Conservation (phyloP, 2,113 vertebrate genomes). For the Pygoscelis antarcticus region DNA sequence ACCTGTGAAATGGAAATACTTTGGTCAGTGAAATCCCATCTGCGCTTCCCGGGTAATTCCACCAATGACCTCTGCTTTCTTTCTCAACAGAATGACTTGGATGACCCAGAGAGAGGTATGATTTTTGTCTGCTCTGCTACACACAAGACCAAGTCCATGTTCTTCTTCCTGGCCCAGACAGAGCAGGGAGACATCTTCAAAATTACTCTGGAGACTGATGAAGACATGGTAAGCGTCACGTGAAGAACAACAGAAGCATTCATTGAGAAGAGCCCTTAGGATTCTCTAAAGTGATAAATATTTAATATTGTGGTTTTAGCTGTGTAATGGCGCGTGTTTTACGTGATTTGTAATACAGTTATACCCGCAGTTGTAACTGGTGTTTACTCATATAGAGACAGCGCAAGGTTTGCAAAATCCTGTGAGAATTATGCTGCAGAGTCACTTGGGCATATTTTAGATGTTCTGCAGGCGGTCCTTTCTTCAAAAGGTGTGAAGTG, state of each 20-base stretch:
- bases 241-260: neutral
- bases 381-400: neutral
- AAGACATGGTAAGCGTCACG: constrained; percentile 89
- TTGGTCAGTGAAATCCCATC: neutral
- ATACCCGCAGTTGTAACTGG: neutral
- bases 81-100: constrained; percentile 89
- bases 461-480: neutral
- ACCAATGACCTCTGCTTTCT: neutral
- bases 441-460: neutral
- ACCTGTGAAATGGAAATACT: neutral
- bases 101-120: constrained; percentile 98
- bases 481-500: neutral
- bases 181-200: constrained; percentile 99
- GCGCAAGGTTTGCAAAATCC: neutral
- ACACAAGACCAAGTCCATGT: constrained; percentile 99
- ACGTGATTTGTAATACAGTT: accelerated
- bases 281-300: neutral
- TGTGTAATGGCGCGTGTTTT: accelerated
- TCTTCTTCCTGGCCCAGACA: constrained; percentile 98
- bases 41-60: neutral
- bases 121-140: constrained; percentile 99
- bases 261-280: neutral
- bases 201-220: constrained; percentile 96
- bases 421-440: neutral
- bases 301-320: neutral